A percentile compares a stretch with the other conserved stretches of the same genome.
Evolutionary conservation across 1,140 invertebrate species (phyloP).

Genomic region (Calliopsis andreniformis): DNA sequence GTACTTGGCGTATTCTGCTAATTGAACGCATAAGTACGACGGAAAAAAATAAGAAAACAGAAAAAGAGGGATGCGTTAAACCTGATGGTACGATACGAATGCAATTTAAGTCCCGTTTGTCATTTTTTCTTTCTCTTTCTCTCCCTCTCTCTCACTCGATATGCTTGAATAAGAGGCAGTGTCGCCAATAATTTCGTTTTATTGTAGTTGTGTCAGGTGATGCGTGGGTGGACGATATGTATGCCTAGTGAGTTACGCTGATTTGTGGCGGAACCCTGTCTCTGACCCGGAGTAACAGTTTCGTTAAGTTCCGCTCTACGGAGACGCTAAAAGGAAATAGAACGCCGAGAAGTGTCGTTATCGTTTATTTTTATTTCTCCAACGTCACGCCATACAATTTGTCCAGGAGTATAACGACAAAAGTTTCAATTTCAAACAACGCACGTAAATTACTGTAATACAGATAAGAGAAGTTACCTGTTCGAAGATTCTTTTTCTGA

Average conservation of each 20-base stretch:
- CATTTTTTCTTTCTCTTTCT: not conserved
- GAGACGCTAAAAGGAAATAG: not conserved
- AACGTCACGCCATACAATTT: constrained; percentile 12
- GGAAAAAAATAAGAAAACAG: no score
- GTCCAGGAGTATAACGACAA: not conserved
- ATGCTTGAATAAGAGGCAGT: constrained; percentile 48
- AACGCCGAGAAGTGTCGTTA: not conserved
- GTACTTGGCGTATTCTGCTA: not conserved
- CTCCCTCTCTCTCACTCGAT: constrained; percentile 25
- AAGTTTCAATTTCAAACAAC: constrained; percentile 3
- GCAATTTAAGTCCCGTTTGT: not conserved
- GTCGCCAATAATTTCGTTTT: constrained; percentile 33
- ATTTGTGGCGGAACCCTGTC: not conserved
- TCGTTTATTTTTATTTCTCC: constrained; percentile 31
- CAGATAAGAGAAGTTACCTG: not conserved
- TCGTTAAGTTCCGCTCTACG: constrained; percentile 27
- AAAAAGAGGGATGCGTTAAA: no score
- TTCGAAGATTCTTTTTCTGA: no score
- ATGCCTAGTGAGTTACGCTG: not conserved
- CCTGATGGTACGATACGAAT: not conserved
- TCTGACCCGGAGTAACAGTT: not conserved
- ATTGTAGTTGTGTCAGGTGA: constrained; percentile 4
- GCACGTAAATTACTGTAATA: not conserved
- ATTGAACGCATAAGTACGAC: constrained; percentile 1
- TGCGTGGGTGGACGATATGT: constrained; percentile 41